A percentile compares a stretch with the other conserved stretches of the same genome.
Conservation (phyloP, 2,113 vertebrate genomes). For the Pygoscelis adeliae region DNA sequence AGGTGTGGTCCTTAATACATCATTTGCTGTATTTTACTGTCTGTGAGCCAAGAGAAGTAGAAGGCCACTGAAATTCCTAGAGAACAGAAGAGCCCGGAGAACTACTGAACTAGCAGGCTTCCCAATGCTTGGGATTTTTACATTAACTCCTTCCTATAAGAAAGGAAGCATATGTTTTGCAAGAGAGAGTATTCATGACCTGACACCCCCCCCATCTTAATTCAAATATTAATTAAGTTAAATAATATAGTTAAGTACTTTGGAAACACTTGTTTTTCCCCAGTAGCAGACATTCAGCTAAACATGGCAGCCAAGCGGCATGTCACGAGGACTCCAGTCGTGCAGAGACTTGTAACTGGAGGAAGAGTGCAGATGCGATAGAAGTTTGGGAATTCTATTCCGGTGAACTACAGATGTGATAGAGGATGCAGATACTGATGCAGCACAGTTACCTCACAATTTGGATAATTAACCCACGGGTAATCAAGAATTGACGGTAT, state of each 20-base stretch:
- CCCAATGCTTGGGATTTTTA: neutral
- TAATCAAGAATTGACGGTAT: neutral
- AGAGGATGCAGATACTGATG: neutral
- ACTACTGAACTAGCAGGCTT: neutral
- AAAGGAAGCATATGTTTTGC: neutral
- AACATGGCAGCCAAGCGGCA: neutral
- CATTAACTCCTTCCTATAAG: neutral
- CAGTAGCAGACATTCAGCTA: neutral
- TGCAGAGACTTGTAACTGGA: neutral
- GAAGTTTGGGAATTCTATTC: neutral
- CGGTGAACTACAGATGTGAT: neutral
- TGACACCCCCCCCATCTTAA: neutral
- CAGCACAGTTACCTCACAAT: neutral
- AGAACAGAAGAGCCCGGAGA: neutral
- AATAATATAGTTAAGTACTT: neutral
- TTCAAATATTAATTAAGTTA: conserved; percentile 6
- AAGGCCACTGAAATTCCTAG: neutral
- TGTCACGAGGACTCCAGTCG: neutral
- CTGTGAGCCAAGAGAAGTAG: neutral
- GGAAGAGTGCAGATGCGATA: neutral
- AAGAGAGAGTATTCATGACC: neutral
- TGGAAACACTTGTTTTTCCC: neutral
- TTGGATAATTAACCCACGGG: neutral
- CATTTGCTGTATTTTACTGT: conserved; percentile 5
- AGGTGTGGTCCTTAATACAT: conserved; percentile 6